These are phyloP conservation scores for Paracentrotus lividus DNA, from an alignment of 53 echinoderm and acorn worm genomes.

Conservation along the genomic window DNA sequence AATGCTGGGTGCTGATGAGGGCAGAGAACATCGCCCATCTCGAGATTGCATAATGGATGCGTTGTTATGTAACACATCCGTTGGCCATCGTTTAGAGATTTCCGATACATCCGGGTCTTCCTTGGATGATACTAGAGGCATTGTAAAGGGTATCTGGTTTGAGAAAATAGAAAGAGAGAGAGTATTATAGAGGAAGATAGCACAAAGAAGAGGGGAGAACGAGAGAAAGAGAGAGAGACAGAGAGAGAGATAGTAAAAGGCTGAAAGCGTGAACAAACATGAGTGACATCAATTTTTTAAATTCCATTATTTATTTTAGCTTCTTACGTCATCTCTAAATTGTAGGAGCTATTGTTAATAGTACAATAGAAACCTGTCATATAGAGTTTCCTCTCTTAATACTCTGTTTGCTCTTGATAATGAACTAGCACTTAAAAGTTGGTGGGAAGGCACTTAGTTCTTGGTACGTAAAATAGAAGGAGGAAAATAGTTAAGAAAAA, in stretches of 20 bases:
- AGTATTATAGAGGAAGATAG: not conserved
- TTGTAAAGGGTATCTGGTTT: not conserved
- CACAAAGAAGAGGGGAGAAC: not conserved
- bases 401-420: too few relatives aligned
- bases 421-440: too few relatives aligned
- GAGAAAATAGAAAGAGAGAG: not conserved
- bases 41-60: not conserved
- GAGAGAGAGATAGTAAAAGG: not conserved
- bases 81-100: not conserved
- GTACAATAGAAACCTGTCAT: not conserved
- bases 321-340: not conserved
- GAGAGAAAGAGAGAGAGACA: not conserved
- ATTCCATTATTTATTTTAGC: not conserved
- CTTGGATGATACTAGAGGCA: not conserved
- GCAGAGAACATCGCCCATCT: not conserved
- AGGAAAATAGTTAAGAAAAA: not conserved
- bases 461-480: too few relatives aligned
- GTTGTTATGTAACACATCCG: constrained; percentile 44
- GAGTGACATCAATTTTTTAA: not conserved
- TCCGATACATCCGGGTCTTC: constrained; percentile 26
- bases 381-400: not conserved
- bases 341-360: not conserved
- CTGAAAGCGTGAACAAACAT: not conserved
- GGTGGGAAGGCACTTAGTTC: too few relatives aligned
- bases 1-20: not conserved